A percentile compares a stretch with the other conserved stretches of the same genome.
Evolutionary conservation across 2,113 vertebrate species (phyloP).

Genomic region (Crotalus viridis): DNA sequence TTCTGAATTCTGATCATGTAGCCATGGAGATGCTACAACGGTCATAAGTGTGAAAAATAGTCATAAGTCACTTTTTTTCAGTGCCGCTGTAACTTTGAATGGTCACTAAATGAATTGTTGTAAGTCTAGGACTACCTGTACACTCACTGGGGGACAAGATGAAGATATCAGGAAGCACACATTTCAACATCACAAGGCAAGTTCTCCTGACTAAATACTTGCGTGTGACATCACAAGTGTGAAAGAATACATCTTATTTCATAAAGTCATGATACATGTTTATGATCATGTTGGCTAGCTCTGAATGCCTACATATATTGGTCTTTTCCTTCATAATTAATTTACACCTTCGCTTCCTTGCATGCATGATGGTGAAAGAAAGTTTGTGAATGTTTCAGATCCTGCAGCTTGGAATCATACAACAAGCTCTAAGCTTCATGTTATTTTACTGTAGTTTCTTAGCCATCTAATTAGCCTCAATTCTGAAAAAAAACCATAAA

Average conservation of each 20-base stretch:
- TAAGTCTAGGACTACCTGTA: not conserved
- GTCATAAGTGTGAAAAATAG: too few species aligned
- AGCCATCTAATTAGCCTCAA: not conserved
- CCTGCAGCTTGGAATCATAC: not conserved
- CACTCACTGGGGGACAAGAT: not conserved
- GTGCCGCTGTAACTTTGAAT: too few species aligned
- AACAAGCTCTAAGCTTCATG: not conserved
- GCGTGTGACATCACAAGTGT: not conserved
- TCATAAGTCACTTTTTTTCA: too few species aligned
- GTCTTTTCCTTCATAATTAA: not conserved
- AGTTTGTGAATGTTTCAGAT: not conserved
- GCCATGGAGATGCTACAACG: too few species aligned
- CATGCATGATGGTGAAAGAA: not conserved
- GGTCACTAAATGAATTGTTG: too few species aligned
- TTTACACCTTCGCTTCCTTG: not conserved
- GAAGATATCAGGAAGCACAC: not conserved
- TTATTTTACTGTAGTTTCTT: not conserved
- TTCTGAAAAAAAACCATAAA: not conserved
- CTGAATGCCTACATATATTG: not conserved
- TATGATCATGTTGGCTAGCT: not conserved
- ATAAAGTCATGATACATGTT: not conserved
- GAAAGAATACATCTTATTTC: not conserved
- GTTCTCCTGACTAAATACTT: not conserved
- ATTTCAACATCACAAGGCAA: not conserved
- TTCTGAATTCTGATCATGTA: too few species aligned